Evolutionary conservation across 2,797 vertebrate genomes (phyloP).

Genomic region (Crocodylus rhombifer): DNA sequence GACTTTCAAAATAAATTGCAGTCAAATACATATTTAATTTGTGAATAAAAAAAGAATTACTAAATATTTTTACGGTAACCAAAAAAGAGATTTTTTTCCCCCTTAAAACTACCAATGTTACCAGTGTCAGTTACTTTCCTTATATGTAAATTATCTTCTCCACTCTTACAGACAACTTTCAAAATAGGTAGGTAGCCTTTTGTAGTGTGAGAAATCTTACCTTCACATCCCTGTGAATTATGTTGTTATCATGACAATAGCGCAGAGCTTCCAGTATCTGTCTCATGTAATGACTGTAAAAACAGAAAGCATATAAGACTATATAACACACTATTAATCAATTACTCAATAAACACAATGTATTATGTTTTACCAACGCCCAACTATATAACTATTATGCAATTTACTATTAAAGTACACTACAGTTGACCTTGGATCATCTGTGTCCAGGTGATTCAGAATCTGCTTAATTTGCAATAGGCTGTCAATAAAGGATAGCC

Average conservation of each 20-base stretch:
- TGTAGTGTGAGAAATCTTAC: constrained; percentile 81
- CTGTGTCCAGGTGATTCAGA: too few species aligned
- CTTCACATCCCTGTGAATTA: constrained; percentile 98
- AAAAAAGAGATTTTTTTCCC: neutral
- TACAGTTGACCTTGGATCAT: neutral
- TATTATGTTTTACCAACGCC: neutral
- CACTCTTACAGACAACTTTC: neutral
- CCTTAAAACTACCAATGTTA: neutral
- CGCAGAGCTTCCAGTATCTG: constrained; percentile 98
- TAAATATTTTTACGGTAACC: constrained; percentile 16
- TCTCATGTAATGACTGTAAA: constrained; percentile 96
- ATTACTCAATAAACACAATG: neutral
- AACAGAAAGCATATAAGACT: constrained; percentile 66
- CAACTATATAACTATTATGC: neutral
- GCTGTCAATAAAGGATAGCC: too few species aligned
- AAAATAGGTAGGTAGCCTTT: neutral
- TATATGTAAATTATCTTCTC: neutral
- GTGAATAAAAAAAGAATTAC: constrained; percentile 32
- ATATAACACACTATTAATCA: constrained; percentile 41
- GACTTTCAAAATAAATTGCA: constrained; percentile 36
- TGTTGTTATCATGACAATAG: constrained; percentile 98
- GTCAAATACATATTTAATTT: constrained; percentile 25
- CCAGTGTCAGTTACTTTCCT: neutral
- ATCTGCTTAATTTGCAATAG: too few species aligned
- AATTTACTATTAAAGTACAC: neutral